These are phyloP conservation scores for Rhorus exstirpatorius DNA, from an alignment of 2,888 invertebrate genomes.

Conservation along the genomic window DNA sequence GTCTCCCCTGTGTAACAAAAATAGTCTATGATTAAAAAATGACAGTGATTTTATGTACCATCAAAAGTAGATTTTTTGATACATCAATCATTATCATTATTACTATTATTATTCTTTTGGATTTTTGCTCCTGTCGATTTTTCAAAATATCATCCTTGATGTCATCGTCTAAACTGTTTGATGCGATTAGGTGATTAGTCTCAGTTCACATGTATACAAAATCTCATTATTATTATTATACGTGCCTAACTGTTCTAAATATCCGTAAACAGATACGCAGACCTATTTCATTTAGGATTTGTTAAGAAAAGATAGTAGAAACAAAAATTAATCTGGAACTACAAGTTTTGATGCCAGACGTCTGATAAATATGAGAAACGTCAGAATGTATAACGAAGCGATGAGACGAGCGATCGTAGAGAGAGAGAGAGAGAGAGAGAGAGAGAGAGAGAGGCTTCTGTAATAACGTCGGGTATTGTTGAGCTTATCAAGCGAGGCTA, in stretches of 20 bases:
- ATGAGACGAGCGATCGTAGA: constrained; percentile 73
- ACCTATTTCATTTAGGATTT: not conserved
- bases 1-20: too few species aligned
- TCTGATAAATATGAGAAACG: not conserved
- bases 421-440: constrained; percentile 70
- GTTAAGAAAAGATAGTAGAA: not conserved
- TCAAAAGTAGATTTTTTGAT: too few species aligned
- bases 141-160: too few species aligned
- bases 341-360: constrained; percentile 7
- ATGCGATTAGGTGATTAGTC: too few species aligned
- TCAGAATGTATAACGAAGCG: constrained; percentile 78
- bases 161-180: too few species aligned
- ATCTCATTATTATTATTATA: not conserved
- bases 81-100: not conserved
- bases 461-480: constrained; percentile 85
- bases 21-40: too few species aligned
- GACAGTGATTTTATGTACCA: too few species aligned
- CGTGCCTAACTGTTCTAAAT: too few species aligned
- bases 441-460: constrained; percentile 74
- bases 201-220: too few species aligned
- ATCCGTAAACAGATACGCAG: too few species aligned
- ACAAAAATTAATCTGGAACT: too few species aligned
- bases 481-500: constrained; percentile 85
- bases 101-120: not conserved
- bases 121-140: too few species aligned